These are phyloP conservation scores for Aspidapion aeneum DNA, from an alignment of 2,888 invertebrate genomes.

Conservation along the genomic window DNA sequence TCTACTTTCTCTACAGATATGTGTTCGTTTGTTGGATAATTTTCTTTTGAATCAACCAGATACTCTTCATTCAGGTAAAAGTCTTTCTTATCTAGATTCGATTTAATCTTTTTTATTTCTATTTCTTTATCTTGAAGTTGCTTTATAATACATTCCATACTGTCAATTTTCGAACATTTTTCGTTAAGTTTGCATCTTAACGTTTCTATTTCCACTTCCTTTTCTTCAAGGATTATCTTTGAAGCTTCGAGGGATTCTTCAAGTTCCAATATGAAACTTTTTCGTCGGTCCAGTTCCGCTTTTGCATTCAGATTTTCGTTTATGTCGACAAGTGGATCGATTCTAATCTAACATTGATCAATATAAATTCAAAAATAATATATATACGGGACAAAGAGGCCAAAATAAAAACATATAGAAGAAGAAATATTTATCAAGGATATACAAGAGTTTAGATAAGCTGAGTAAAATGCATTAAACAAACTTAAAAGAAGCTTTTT, in stretches of 20 bases:
- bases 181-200: not conserved
- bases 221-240: not conserved
- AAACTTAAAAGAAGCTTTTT: constrained; percentile 87
- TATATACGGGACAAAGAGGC: constrained; percentile 14
- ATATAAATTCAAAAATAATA: not conserved
- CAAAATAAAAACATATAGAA: constrained; percentile 12
- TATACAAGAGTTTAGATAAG: constrained; percentile 40
- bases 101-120: too few species aligned
- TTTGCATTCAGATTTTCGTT: not conserved
- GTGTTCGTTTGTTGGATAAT: constrained; percentile 24
- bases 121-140: too few species aligned
- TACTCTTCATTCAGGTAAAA: constrained; percentile 20
- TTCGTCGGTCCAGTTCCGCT: not conserved
- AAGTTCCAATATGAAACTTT: not conserved
- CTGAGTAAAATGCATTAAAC: too few species aligned
- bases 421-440: constrained; percentile 30
- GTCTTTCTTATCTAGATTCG: not conserved
- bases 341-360: constrained; percentile 4
- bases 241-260: not conserved
- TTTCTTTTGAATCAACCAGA: constrained; percentile 47
- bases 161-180: constrained; percentile 5
- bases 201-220: not conserved
- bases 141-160: too few species aligned
- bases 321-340: not conserved
- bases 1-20: constrained; percentile 45